phyloP scores from a whole-genome alignment of 2,888 invertebrate genomes.

The Apamea crenata region DNA sequence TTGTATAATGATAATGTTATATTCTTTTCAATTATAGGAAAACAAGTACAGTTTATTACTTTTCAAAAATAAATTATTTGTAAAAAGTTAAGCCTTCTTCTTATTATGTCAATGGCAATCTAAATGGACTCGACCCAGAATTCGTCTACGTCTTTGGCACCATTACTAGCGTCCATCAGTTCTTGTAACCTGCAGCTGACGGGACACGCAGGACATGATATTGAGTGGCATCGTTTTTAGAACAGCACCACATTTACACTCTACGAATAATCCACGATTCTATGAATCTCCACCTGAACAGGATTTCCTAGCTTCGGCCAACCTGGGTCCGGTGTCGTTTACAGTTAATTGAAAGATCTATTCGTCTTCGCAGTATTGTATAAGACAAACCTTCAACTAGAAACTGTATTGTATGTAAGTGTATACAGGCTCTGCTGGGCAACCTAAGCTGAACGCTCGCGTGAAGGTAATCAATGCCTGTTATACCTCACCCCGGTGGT shows the following conservation, averaged over 20 bases:
- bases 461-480: constrained; percentile 41
- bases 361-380: background rate
- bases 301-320: background rate
- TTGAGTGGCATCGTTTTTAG: background rate
- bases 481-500: constrained; percentile 20
- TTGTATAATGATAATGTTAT: background rate
- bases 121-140: too few species aligned
- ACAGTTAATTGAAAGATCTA: background rate
- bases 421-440: background rate
- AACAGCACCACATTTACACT: background rate
- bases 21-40: background rate
- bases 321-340: background rate
- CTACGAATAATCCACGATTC: background rate
- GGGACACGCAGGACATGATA: background rate
- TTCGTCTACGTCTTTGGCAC: background rate
- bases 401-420: constrained; percentile 7
- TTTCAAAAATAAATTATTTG: background rate
- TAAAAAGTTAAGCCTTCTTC: too few species aligned
- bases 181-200: background rate
- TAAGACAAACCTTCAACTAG: background rate
- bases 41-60: background rate
- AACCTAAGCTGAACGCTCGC: constrained; percentile 16
- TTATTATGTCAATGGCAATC: too few species aligned
- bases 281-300: background rate
- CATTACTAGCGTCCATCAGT: background rate